Evolutionary conservation across 1,140 invertebrate species (phyloP), one percentile per base, ranked within the genome.

Genomic region (Pararge aegeria): DNA sequence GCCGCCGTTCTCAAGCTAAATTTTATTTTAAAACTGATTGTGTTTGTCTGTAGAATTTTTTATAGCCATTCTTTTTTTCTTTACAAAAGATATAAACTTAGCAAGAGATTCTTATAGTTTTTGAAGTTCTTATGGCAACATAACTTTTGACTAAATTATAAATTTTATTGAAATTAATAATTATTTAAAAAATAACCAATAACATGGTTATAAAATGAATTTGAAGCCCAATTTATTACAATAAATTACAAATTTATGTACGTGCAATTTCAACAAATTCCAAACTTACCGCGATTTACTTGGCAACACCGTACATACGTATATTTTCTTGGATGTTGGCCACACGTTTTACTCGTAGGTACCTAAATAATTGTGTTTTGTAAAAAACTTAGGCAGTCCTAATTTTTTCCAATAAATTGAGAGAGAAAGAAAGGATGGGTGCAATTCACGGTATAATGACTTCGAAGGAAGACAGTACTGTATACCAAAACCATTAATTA

Each of bases 321-420:
- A 57, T 49, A 49, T 21, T 19, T 60, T 52, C 27, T 61, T 61
- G 58, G 58, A 61, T 48, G 27, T 42, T 54, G 51, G 58, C 51
- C 58, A 61, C 46, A 54, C 51, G 40, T 60, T 54, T 49, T n/a
- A n/a, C n/a, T n/a, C n/a, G n/a, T 27, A 44, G 51, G 2, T 37
- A 40, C 19, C 29, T 29, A 29, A 46, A 49, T n/a, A n/a, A n/a
- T 49, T 18, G 21, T 27, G 46, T 49, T 27, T 49, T 48, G 27
- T 27, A 9, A 27, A 27, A 27, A 9, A 7, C 27, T 27, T n/a
- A 34, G 30, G n/a, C 30, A 34, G 30, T 7, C n/a, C 10, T 7
- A 34, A 34, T 24, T 24, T 24, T 24, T 24, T 5, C 27, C 0
- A 27, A 5, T 27, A 9, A 27, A 27, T 27, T 27, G 27, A 4